Base-by-base conservation (phyloP, 2,113 vertebrate genomes). In the Potamarius usumacintae region DNA sequence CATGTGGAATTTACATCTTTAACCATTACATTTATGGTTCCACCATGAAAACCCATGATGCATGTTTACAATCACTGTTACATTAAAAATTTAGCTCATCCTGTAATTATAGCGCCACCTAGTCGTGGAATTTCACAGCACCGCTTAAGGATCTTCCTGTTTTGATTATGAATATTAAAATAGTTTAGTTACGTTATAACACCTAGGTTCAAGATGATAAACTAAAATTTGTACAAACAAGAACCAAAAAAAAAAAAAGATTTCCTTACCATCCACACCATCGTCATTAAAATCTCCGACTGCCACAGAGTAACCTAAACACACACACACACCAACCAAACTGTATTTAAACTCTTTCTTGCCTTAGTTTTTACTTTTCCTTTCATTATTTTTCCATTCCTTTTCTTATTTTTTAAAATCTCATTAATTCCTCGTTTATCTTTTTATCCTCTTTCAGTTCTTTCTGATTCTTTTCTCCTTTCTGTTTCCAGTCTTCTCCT, bases 281-380 rank as follows among this genome's bases (percentile, higher is more conserved):
- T 99, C 98, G 0, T 94, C 89, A 15, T 95, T 98, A 93, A 99
- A 99, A 92, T 99, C 98, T 85, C 96, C 98, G 0, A 99, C 96
- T 0, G 97, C 94, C 92, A 99, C 96, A 0, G 98, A 99, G 92
- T 99, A 99, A 84, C 98, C 98, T 99, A 18, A 27, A n/a, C 74
- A 84, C 30, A 67, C 65, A 83, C 30, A 79, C 7, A 82, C 10
- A 85, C 55, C 74, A 27, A 69, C 22, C 8, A 63, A 63, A 63
- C 22, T 69, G 65, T 18, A 50, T 22, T 22, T 20, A 20, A 27
- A 18, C 6, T 72, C 52, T 10, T 63, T 5, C 1, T 67, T 27
- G 34, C 34, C n/a, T 27, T 67, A 0, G 0, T 67, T 27, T 67
- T 27, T 27, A 27, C 27, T 67, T 67, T 12, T 18, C 34, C 7